Percentiles rank a stretch among this genome's conserved stretches.
Conservation (phyloP, 1,140 invertebrate species). For the Gryllus bimaculatus region DNA sequence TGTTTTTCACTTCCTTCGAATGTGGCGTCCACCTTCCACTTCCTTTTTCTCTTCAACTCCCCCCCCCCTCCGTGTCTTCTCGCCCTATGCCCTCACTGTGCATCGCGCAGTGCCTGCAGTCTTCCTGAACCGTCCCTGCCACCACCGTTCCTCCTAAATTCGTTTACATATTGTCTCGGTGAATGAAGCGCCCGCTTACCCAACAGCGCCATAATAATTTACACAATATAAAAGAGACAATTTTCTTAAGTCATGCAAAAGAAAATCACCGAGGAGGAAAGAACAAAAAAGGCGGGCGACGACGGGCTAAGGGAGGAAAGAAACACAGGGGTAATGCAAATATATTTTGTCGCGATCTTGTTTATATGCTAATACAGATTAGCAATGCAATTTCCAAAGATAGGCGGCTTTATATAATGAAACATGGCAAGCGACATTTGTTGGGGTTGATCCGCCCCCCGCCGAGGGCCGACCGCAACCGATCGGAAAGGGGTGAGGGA, state of each 20-base stretch:
- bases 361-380: slow-evolving; percentile 22
- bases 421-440: slow-evolving; percentile 12
- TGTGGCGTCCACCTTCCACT: too few relatives aligned
- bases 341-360: slow-evolving; percentile 20
- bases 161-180: slow-evolving; percentile 20
- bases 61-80: too few relatives aligned
- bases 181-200: slow-evolving; percentile 15
- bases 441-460: background rate
- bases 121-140: background rate
- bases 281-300: background rate
- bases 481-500: background rate
- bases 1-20: too few relatives aligned
- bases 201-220: slow-evolving; percentile 17
- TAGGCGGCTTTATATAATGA: slow-evolving; percentile 7
- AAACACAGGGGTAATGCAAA: slow-evolving; percentile 17
- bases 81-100: too few relatives aligned
- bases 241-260: slow-evolving; percentile 12
- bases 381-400: slow-evolving; percentile 11
- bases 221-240: slow-evolving; percentile 12
- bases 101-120: too few relatives aligned
- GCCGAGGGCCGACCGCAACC: background rate
- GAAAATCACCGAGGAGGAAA: slow-evolving; percentile 6
- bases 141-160: slow-evolving; percentile 13
- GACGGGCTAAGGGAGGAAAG: background rate
- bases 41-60: too few relatives aligned